Evolutionary conservation across 1,140 invertebrate species (phyloP), one percentile per base, ranked within the genome.

Genomic region (Aphelenchoides fujianensis): DNA sequence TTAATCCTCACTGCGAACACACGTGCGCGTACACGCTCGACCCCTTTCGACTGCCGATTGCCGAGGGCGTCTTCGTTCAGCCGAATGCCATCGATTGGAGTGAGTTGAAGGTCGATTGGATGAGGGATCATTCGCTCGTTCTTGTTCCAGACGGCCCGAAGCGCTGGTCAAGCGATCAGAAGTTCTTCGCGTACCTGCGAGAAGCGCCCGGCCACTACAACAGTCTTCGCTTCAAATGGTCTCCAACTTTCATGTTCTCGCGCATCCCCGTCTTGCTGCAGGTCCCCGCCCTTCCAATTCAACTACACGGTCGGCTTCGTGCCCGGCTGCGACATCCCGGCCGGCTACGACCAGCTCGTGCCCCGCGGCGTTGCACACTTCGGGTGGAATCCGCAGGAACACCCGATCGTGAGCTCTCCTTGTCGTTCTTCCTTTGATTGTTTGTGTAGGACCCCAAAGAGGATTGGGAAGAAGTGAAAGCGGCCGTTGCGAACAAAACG

Each of bases 131-230:
- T 48, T 48, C 23, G 41, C n/a, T n/a, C n/a, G n/a, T n/a, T n/a
- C n/a, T n/a, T n/a, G 23, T 48, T 48, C 23, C 41, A 48, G 41
- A 48, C 12, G 41, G 41, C 23, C 41, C 41, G 12, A 48, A 48
- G 23, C 41, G 41, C 41, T 48, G 23, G 12, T 48, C 41, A 48
- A 12, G 12, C 12, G 23, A 48, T 30, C 55, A 59, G 34, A 59
- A 59, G 19, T 59, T 7, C 23, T 59, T 59, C 55, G 19, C 19
- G 19, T 59, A 59, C 34, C 19, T 59, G 12, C 5, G 55, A 59
- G 55, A 59, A 59, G 55, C 55, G 23, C 55, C 55, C 41, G 41
- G 41, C 12, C 41, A 48, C 23, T 48, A 48, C 41, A 48, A 48
- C 23, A 48, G 41, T 23, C 23, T 48, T 16, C 41, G 41, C 12